These are phyloP conservation scores for Pedetes capensis DNA, from an alignment of 2,113 vertebrate species.

Conservation along the genomic window DNA sequence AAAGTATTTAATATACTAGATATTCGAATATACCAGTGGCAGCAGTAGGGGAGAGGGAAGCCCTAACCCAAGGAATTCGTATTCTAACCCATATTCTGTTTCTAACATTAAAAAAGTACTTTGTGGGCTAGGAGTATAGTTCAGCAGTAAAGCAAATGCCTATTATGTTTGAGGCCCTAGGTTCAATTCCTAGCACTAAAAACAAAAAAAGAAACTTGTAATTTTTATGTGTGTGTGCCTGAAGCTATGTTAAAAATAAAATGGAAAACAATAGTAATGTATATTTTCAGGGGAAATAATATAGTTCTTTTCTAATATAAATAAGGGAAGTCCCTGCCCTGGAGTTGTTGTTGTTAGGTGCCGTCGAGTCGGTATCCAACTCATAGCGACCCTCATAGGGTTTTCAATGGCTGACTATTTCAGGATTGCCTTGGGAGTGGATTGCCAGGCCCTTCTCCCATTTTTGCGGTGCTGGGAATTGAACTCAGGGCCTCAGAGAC, in stretches of 20 bases:
- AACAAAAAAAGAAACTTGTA: too few relatives aligned
- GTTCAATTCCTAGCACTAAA: neutral
- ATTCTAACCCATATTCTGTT: neutral
- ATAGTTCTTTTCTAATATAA: neutral
- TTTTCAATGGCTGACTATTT: too few relatives aligned
- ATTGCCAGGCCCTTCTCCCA: too few relatives aligned
- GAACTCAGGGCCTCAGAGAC: too few relatives aligned
- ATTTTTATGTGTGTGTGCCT: too few relatives aligned
- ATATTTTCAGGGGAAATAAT: neutral
- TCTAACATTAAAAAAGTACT: neutral
- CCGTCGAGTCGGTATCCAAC: too few relatives aligned
- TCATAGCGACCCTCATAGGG: too few relatives aligned
- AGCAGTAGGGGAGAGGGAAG: neutral
- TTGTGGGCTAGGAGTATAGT: neutral
- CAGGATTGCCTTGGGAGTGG: too few relatives aligned
- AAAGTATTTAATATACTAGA: neutral
- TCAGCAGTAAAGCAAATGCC: too few relatives aligned
- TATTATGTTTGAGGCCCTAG: neutral
- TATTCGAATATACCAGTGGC: neutral
- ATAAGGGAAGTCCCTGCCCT: neutral
- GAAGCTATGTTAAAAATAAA: constrained; percentile 2
- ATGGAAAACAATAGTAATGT: neutral
- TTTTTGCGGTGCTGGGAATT: too few relatives aligned
- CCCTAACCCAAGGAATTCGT: neutral
- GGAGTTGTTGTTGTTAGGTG: too few relatives aligned